Conservation (phyloP, 2,888 invertebrate genomes). For the Phyllotreta striolata region DNA sequence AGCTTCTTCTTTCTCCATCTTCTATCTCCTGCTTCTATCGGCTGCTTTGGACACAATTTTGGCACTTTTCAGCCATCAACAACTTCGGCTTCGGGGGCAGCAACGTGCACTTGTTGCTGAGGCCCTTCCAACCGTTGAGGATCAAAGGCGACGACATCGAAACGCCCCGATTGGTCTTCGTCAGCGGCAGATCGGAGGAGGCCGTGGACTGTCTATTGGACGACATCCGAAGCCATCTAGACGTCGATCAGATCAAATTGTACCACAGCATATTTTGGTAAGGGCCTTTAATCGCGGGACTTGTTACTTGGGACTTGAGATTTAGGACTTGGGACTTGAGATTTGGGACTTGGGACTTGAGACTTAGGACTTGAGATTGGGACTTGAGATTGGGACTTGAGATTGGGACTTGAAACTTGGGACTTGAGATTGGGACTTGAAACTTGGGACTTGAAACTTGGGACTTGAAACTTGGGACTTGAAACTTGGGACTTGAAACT, state of each 20-base stretch:
- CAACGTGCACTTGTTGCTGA: conserved; percentile 77
- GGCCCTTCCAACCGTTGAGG: conserved; percentile 67
- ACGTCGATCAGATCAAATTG: conserved; percentile 50
- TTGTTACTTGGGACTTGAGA: background rate
- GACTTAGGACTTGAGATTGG: too few species aligned
- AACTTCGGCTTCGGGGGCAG: conserved; percentile 95
- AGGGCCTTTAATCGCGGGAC: conserved; percentile 43
- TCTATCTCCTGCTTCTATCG: too few species aligned
- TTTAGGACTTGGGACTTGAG: conserved; percentile 78
- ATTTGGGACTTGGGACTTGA: too few species aligned
- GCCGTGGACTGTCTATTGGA: conserved; percentile 72
- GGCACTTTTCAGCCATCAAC: conserved; percentile 70
- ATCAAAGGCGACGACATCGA: conserved; percentile 68
- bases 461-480: too few species aligned
- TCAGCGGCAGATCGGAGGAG: conserved; percentile 76
- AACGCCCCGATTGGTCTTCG: conserved; percentile 75
- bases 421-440: too few species aligned
- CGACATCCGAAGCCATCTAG: conserved; percentile 64
- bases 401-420: too few species aligned
- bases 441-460: too few species aligned
- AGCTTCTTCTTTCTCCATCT: too few species aligned
- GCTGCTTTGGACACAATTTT: too few species aligned
- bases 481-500: too few species aligned
- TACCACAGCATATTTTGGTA: conserved; percentile 61
- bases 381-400: too few species aligned